Base-by-base conservation (phyloP, 2,113 vertebrate genomes). In the Calonectris borealis region DNA sequence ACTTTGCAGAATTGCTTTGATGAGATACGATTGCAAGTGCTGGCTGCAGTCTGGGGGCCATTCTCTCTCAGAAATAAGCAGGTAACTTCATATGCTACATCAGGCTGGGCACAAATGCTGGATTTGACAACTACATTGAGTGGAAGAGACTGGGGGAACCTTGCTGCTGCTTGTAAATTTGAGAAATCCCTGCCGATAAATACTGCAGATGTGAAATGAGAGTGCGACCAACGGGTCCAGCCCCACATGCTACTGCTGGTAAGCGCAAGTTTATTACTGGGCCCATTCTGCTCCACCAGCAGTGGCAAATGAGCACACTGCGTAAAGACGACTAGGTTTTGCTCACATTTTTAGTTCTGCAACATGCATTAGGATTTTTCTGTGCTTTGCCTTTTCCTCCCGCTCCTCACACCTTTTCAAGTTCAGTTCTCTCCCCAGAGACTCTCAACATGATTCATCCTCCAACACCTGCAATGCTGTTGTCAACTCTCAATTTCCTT, bases 21-120 rank as follows among this genome's bases (percentile, higher is more conserved):
- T 25, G 10, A 7, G 42, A 9, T 6, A 15, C 1, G 6, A 29
- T 9, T 13, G 0, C 42, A 40, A 36, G 27, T 0, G 13, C 61
- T 49, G 57, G 57, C 61, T 36, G 71, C n/a, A 25, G 44, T 1
- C 65, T 15, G 46, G 57, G 19, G 52, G 34, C 66, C 27, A 1
- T 25, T 22, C 48, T 29, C 38, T 26, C 55, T 11, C 61, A n/a
- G 22, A 55, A 68, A 31, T 2, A 29, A 62, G 38, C 13, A 2
- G 42, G 36, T 7, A 88, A 13, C 58, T 36, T 13, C 36, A 11
- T 3, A 2, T 1, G 1, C 31, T 38, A 0, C 34, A 11, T 13
- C 51, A n/a, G 73, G 25, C 65, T 18, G 27, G 40, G 32, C 62
- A 57, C 60, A 13, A 16, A 8, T 0, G 11, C 42, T 29, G 79